These are phyloP conservation scores for Ornithoptera priamus DNA, from an alignment of 2,888 invertebrate genomes.

Conservation along the genomic window DNA sequence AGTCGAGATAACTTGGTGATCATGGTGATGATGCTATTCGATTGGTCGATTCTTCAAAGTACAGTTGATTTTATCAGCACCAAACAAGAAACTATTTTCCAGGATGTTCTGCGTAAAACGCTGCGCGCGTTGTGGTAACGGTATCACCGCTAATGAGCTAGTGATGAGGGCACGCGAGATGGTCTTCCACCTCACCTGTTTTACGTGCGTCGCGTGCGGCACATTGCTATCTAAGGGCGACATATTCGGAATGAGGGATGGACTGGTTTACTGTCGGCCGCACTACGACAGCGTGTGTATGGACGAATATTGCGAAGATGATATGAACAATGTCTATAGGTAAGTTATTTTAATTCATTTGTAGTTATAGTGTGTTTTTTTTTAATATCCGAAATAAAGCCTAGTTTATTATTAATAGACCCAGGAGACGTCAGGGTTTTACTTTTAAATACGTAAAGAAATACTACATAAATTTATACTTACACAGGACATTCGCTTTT, in stretches of 20 bases:
- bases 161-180: constrained; percentile 94
- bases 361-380: too few species aligned
- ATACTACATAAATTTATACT: too few species aligned
- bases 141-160: constrained; percentile 92
- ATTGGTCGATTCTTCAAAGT: too few species aligned
- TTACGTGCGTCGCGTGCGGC: constrained; percentile 92
- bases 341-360: constrained; percentile 31
- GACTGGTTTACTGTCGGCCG: constrained; percentile 86
- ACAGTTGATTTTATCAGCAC: constrained; percentile 10
- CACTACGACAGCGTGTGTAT: constrained; percentile 80
- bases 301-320: constrained; percentile 82
- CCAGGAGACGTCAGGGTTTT: too few species aligned
- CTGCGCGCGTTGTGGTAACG: constrained; percentile 91
- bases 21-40: not conserved
- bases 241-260: constrained; percentile 93
- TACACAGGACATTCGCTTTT: too few species aligned
- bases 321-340: constrained; percentile 73
- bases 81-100: constrained; percentile 57
- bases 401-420: too few species aligned
- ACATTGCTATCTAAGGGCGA: constrained; percentile 92
- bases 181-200: constrained; percentile 94
- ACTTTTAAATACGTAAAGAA: too few species aligned
- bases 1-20: too few species aligned
- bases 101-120: constrained; percentile 93
- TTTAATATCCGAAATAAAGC: too few species aligned